These are phyloP conservation scores for Sabatieria punctata DNA, from an alignment of 2,888 invertebrate species.

Conservation along the genomic window DNA sequence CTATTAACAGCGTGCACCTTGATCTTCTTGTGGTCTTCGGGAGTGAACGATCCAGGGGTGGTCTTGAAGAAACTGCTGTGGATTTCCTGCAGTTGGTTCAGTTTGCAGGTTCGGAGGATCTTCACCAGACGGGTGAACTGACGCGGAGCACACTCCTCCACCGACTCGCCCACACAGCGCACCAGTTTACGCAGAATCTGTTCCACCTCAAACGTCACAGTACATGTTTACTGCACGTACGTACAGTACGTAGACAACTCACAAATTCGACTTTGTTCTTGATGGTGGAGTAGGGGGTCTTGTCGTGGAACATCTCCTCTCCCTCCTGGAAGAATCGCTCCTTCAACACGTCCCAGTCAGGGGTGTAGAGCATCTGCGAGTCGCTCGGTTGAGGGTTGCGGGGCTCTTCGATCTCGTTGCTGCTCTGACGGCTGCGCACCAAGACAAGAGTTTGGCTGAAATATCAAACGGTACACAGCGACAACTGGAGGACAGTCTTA, in stretches of 20 bases:
- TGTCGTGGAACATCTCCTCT: conserved; percentile 11
- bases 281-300: conserved; percentile 1
- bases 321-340: conserved; percentile 17
- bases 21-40: conserved; percentile 13
- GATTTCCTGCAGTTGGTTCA: conserved; percentile 17
- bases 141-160: conserved; percentile 13
- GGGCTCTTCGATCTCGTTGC: conserved; percentile 6
- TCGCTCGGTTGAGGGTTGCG: conserved; percentile 11
- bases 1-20: background rate
- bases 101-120: conserved; percentile 16
- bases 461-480: background rate
- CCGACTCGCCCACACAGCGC: conserved; percentile 9
- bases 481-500: background rate
- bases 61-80: conserved; percentile 10
- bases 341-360: conserved; percentile 15
- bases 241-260: background rate
- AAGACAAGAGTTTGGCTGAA: conserved; percentile 15
- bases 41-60: conserved; percentile 5
- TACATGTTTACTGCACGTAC: background rate
- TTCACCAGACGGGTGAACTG: conserved; percentile 19
- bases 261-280: background rate
- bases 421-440: conserved; percentile 1
- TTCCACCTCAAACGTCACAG: conserved; percentile 8
- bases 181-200: conserved; percentile 13
- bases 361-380: conserved; percentile 15